Conservation (phyloP, 2,113 vertebrate genomes). For the Megaceryle torquata region DNA sequence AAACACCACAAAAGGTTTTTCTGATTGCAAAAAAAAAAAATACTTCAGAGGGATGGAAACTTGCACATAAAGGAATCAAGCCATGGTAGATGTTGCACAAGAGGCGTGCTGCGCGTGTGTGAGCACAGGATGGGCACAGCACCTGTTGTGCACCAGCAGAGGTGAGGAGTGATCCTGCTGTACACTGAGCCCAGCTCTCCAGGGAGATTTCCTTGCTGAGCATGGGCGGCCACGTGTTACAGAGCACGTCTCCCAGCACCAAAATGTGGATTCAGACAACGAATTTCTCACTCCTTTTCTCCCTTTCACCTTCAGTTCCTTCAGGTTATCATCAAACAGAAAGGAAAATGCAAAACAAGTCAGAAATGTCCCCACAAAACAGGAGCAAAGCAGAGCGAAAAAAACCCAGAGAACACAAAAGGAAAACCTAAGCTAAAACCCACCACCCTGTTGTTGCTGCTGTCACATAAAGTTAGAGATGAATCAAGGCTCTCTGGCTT, state of each 20-base stretch:
- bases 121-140: not conserved
- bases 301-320: not conserved
- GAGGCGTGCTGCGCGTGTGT: not conserved
- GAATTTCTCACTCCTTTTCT: not conserved
- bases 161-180: not conserved
- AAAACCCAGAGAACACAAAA: not conserved
- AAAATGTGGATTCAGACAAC: not conserved
- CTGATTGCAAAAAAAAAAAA: not conserved
- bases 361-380: not conserved
- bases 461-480: not conserved
- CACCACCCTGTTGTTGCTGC: not conserved
- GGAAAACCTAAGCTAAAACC: not conserved
- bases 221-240: fast-evolving
- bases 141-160: not conserved
- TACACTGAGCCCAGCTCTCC: fast-evolving
- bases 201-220: fast-evolving
- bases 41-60: not conserved
- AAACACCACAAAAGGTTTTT: not conserved
- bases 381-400: not conserved
- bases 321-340: not conserved
- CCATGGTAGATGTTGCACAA: fast-evolving
- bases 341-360: not conserved
- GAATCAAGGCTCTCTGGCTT: not conserved
- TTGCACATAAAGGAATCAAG: not conserved
- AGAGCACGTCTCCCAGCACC: not conserved